Percentiles rank a stretch among this genome's conserved stretches.
Conservation (phyloP, 2,797 vertebrate species). For the Pteronotus mesoamericanus region DNA sequence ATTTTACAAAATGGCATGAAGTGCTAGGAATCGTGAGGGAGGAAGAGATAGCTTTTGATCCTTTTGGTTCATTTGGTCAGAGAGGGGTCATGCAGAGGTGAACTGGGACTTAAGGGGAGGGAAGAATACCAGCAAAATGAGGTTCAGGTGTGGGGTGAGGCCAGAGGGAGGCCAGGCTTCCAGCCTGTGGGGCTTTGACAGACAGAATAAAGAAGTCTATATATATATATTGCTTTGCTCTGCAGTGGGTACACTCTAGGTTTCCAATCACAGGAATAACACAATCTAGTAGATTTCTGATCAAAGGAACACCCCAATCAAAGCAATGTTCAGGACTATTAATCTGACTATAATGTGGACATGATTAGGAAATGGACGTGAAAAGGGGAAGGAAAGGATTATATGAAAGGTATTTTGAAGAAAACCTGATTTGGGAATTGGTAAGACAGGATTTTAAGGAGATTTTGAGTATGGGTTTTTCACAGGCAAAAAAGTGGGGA, state of each 20-base stretch:
- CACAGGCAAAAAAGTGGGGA: not conserved
- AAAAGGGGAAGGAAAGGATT: not conserved
- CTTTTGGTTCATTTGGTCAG: not conserved
- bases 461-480: not conserved
- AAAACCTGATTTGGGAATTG: not conserved
- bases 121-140: not conserved
- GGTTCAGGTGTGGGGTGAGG: not conserved
- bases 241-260: rapidly evolving
- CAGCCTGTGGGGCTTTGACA: not conserved
- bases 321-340: not conserved
- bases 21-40: not conserved
- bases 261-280: not conserved
- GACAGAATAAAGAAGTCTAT: not conserved
- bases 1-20: not conserved
- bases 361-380: not conserved
- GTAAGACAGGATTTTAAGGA: not conserved
- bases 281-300: not conserved
- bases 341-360: not conserved
- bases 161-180: not conserved
- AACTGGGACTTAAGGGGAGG: not conserved
- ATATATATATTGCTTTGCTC: not conserved
- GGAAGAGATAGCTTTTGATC: not conserved
- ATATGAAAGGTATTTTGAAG: not conserved
- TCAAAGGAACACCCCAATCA: not conserved
- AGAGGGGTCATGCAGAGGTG: not conserved